A percentile compares a stretch with the other conserved stretches of the same genome.
phyloP scores from a whole-genome alignment of 2,113 vertebrate species.

The Corvus hawaiiensis region DNA sequence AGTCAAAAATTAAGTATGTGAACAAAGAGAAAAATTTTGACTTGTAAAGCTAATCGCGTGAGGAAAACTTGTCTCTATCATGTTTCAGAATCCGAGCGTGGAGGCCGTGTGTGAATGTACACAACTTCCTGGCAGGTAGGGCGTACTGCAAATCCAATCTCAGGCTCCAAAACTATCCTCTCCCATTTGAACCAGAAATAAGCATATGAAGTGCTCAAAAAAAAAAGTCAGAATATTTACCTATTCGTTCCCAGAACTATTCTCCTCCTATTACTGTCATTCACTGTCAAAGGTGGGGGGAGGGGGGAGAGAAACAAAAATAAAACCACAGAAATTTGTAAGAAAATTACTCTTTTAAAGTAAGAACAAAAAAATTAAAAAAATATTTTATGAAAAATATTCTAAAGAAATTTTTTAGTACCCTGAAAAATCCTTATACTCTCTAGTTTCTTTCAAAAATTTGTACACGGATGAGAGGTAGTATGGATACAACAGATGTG shows the following conservation, averaged over 20 bases:
- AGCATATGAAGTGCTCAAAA: not conserved
- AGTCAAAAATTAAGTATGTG: not conserved
- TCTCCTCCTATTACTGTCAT: not conserved
- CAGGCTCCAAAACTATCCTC: not conserved
- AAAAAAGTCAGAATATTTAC: not conserved
- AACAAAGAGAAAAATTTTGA: not conserved
- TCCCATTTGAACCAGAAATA: not conserved
- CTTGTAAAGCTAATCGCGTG: not conserved
- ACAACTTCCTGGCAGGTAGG: not conserved
- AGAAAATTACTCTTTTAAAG: not conserved
- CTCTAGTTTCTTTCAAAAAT: not conserved
- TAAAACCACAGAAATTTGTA: not conserved
- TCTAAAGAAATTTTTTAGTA: not conserved
- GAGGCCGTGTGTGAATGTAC: not conserved
- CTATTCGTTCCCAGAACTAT: not conserved
- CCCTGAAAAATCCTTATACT: not conserved
- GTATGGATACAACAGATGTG: not conserved
- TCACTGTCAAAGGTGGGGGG: not conserved
- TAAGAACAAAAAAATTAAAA: not conserved
- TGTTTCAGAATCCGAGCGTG: not conserved
- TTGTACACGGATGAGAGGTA: not conserved
- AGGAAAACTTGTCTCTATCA: not conserved
- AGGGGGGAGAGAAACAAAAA: accelerated
- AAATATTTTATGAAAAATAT: not conserved
- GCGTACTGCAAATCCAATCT: not conserved